Evolutionary conservation across 2,797 vertebrate genomes (phyloP).

Genomic region (Tadarida brasiliensis): DNA sequence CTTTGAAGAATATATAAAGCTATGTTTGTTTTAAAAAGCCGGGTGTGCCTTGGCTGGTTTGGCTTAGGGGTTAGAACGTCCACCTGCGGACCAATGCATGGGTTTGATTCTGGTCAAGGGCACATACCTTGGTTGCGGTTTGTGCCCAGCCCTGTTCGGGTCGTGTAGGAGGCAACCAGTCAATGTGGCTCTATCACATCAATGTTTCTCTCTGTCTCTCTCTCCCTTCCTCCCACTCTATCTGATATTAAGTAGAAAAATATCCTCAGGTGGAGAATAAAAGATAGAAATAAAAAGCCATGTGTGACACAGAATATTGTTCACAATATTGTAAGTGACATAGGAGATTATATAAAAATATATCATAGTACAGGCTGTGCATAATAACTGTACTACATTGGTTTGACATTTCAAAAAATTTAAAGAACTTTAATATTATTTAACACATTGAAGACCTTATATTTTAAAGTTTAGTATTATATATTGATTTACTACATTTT

Average conservation of each 20-base stretch:
- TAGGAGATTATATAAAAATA: not conserved
- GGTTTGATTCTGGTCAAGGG: too few relatives aligned
- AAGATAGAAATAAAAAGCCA: too few relatives aligned
- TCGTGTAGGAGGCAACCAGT: too few relatives aligned
- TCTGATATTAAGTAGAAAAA: too few relatives aligned
- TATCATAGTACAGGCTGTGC: not conserved
- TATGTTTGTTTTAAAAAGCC: not conserved
- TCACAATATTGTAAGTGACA: not conserved
- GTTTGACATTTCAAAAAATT: not conserved
- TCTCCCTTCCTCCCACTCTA: too few relatives aligned
- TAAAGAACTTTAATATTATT: not conserved
- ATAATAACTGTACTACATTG: not conserved
- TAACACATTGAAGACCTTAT: not conserved
- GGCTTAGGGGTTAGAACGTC: too few relatives aligned
- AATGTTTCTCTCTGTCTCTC: too few relatives aligned
- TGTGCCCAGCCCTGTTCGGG: too few relatives aligned
- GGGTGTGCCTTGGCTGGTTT: not conserved
- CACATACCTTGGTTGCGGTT: too few relatives aligned
- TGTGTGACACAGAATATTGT: not conserved
- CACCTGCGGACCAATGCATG: too few relatives aligned
- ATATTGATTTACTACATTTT: not conserved
- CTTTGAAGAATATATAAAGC: not conserved
- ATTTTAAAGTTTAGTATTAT: not conserved
- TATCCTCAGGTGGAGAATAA: too few relatives aligned
- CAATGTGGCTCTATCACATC: too few relatives aligned